These are phyloP conservation scores for Meloe dianella DNA, from an alignment of 2,888 invertebrate genomes.

Conservation along the genomic window DNA sequence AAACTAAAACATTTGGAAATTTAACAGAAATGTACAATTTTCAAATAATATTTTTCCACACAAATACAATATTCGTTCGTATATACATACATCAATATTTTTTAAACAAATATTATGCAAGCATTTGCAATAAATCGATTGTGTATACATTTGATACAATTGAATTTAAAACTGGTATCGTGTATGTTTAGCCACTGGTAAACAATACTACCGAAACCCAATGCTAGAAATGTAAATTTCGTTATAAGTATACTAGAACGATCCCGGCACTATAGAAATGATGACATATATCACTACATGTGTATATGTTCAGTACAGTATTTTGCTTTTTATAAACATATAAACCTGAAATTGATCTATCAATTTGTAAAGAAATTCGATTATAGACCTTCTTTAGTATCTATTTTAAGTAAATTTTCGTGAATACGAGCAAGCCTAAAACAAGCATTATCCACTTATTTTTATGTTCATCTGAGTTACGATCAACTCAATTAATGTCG, in stretches of 20 bases:
- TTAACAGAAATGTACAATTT: neutral
- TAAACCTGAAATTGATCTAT: neutral
- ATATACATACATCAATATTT: constrained; percentile 25
- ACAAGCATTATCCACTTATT: neutral
- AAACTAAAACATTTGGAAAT: neutral
- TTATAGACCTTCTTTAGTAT: neutral
- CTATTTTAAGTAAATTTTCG: neutral
- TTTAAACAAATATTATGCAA: constrained; percentile 30
- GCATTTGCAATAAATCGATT: constrained; percentile 25
- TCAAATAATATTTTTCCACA: neutral
- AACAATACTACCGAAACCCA: neutral
- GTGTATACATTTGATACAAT: constrained; percentile 26
- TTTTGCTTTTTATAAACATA: neutral
- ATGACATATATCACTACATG: too few relatives aligned
- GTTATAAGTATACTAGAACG: neutral
- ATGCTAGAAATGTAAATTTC: neutral
- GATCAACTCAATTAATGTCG: constrained; percentile 19
- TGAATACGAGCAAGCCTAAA: too few relatives aligned
- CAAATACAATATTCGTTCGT: constrained; percentile 28
- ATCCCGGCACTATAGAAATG: neutral
- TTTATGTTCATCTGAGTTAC: neutral
- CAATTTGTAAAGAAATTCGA: neutral
- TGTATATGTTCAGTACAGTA: too few relatives aligned
- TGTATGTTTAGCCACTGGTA: neutral
- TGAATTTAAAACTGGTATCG: constrained; percentile 27